These are phyloP conservation scores for Schizopygopsis pylzovi DNA, from an alignment of 2,797 vertebrate species.

Conservation along the genomic window DNA sequence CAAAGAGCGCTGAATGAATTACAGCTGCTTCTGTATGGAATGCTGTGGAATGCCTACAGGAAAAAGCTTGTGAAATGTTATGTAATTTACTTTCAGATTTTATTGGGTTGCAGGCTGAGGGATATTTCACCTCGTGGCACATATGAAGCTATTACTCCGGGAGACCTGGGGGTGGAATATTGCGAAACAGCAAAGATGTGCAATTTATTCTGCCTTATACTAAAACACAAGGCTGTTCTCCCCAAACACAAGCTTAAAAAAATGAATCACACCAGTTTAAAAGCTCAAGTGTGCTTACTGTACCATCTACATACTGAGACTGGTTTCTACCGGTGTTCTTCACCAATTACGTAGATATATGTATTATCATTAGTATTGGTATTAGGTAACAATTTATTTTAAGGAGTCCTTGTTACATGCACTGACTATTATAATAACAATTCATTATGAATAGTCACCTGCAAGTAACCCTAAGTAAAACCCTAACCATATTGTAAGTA, in stretches of 20 bases:
- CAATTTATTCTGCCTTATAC: conserved; percentile 19
- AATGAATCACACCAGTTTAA: background rate
- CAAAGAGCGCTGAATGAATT: conserved; percentile 22
- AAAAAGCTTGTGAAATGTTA: conserved; percentile 33
- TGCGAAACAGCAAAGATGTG: conserved; percentile 8
- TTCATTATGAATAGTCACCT: background rate
- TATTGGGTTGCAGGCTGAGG: conserved; percentile 43
- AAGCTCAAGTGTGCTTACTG: background rate
- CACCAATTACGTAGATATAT: background rate
- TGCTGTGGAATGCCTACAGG: conserved; percentile 19
- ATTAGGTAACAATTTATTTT: background rate
- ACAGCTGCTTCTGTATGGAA: background rate
- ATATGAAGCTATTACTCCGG: conserved; percentile 38
- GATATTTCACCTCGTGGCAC: conserved; percentile 42
- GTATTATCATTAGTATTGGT: background rate
- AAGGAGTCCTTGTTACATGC: background rate
- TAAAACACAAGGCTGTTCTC: conserved; percentile 1
- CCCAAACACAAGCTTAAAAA: background rate
- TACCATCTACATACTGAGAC: background rate
- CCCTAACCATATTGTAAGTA: background rate
- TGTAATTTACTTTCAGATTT: conserved; percentile 43
- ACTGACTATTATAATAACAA: background rate
- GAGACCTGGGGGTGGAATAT: conserved; percentile 20
- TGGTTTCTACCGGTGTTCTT: background rate
- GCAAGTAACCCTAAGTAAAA: background rate